Evolutionary conservation across 2,797 vertebrate species (phyloP).

Genomic region (Scomberomorus guttatus): DNA sequence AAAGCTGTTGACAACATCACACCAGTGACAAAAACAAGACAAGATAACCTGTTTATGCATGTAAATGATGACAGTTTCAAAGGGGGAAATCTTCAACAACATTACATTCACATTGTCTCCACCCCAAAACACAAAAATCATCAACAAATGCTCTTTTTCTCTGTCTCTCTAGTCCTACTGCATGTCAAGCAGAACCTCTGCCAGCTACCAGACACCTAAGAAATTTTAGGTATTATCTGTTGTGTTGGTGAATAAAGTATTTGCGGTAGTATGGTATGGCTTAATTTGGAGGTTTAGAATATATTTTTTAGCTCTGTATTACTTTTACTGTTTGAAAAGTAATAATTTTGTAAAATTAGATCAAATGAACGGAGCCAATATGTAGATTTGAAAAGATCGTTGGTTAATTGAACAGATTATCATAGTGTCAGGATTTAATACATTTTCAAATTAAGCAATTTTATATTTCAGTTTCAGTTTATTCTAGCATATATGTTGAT

Average conservation of each 20-base stretch:
- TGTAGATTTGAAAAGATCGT: not conserved
- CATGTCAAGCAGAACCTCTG: not conserved
- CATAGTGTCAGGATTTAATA: not conserved
- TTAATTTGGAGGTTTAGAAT: not conserved
- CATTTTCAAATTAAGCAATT: not conserved
- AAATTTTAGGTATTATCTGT: not conserved
- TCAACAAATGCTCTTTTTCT: not conserved
- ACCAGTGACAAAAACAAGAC: not conserved
- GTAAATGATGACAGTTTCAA: conserved; percentile 1
- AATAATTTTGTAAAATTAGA: not conserved
- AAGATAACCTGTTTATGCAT: not conserved
- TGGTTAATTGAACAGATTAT: not conserved
- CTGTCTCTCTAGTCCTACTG: not conserved
- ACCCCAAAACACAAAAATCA: not conserved
- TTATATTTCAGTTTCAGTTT: not conserved
- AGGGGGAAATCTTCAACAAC: not conserved
- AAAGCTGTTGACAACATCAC: too few species aligned
- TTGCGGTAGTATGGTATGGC: too few species aligned
- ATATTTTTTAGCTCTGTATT: not conserved
- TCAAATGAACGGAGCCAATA: not conserved
- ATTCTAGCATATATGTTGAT: not conserved
- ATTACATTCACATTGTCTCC: not conserved
- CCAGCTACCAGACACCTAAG: not conserved
- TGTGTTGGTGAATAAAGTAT: not conserved
- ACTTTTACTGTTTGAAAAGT: not conserved